Evolutionary conservation across 2,797 vertebrate genomes (phyloP), one percentile per base, ranked within the genome.

Genomic region (Thripadectes ignobilis): DNA sequence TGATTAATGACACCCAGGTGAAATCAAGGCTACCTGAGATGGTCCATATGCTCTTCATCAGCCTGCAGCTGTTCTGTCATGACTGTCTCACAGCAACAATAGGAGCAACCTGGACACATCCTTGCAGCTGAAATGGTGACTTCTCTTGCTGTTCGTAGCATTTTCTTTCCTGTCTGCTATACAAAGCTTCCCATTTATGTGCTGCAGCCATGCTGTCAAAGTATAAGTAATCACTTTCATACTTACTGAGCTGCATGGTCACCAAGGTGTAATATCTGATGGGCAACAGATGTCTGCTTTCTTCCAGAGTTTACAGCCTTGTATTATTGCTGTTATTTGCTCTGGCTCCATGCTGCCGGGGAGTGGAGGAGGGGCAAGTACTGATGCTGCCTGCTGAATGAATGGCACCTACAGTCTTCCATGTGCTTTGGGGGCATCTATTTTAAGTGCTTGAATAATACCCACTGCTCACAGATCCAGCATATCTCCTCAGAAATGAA

Each of bases 221-320:
- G 74, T 65, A 10, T 91, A 96, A 96, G 92, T 84, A 94, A 96
- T 96, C 79, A 58, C 93, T 94, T 96, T 94, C 96, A 96, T 95
- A 93, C 88, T 96, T 73, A 39, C 88, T 66, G 95, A 91, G 85
- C 95, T 92, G 86, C 65, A 8, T 69, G 91, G 82, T 96, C 95
- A 95, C 92, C 63, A 89, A 93, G 89, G 95, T 96, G 88, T 63
- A 93, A 89, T 95, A 96, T 92, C 95, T 96, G 96, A 97, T 89
- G 92, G 93, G 72, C 86, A 93, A 54, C 95, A 96, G 93, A 95
- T 95, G 95, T 90, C 93, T 82, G 68, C 77, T 77, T 86, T 68
- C 83, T 96, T 55, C 52, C 77, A 69, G 93, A 39, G 58, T 76
- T 96, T 95, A 58, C 83, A 73, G 94, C 46, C 29, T 13, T 43